Base-by-base conservation (phyloP, 1,140 invertebrate genomes). In the Grapholita molesta region DNA sequence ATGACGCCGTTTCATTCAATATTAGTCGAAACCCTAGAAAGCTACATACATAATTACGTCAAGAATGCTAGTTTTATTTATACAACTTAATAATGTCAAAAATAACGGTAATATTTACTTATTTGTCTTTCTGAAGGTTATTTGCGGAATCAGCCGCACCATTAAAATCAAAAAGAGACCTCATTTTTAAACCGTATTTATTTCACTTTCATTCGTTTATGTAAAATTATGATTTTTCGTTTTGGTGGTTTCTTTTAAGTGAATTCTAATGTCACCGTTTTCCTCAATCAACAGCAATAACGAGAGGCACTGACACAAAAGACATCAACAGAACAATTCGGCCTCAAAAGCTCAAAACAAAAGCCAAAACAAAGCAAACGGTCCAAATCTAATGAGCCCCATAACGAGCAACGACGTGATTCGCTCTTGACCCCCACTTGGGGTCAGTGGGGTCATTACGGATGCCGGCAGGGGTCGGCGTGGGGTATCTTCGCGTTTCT, bases 351-450 rank as follows among this genome's bases (percentile, higher is more conserved):
- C 18, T 48, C 15, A 21, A 61, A 61, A 61, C 55, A 61, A 61
- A 15, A 18, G 55, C 25, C 55, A 61, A 48, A 61, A 15, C 24
- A 61, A 61, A 61, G 25, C 55, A 61, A 61, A 61, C 55, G 9
- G 53, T 11, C 25, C n/a, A 28, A 15, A 28, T 28, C 18, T 61
- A 61, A 61, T 61, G 55, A 61, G 55, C 24, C 55, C 25, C 23
- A 28, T 61, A 61, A 61, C 55, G 25, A 61, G 55, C 15, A 15
- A 28, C 55, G 55, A 61, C 55, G 55, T 61, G 55, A 61, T 61
- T 61, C 55, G 55, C n/a, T 15, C 55, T 28, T 28, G 55, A 61
- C 55, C 55, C 55, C 55, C 28, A 25, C 9, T 7, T 7, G 25
- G 25, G 24, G 24, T n/a, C 55, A 25, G 53, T 55, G 53, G 52